These are phyloP conservation scores for Cataglyphis rosenhaueri DNA, from an alignment of 2,888 invertebrate species.

Conservation along the genomic window DNA sequence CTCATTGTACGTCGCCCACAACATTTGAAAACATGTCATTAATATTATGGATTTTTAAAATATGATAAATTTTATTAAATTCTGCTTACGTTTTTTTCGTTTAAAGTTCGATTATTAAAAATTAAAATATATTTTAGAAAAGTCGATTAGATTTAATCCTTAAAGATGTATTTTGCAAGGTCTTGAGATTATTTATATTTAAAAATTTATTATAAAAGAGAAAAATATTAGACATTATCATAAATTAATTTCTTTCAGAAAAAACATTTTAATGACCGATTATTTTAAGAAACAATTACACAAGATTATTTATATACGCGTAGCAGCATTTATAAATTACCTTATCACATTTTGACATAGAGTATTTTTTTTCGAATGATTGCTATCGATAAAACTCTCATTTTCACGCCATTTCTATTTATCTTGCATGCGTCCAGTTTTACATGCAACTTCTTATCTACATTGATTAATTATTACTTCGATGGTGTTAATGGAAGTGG, in stretches of 20 bases:
- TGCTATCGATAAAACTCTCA: conserved; percentile 49
- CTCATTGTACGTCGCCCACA: not conserved
- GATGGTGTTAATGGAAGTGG: conserved; percentile 71
- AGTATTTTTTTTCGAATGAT: conserved; percentile 24
- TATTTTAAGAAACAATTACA: not conserved
- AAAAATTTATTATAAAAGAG: too few species aligned
- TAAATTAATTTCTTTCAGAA: too few species aligned
- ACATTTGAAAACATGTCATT: not conserved
- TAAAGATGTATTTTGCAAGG: too few species aligned
- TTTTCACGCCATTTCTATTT: conserved; percentile 46
- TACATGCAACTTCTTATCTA: conserved; percentile 75
- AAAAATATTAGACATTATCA: too few species aligned
- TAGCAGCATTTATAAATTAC: not conserved
- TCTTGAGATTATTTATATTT: too few species aligned
- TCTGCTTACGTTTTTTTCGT: too few species aligned
- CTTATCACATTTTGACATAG: not conserved
- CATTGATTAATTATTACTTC: conserved; percentile 75
- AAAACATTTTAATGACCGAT: too few species aligned
- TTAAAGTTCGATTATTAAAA: not conserved
- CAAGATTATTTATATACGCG: not conserved
- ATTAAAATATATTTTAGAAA: not conserved
- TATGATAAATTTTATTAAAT: not conserved
- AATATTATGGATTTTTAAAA: not conserved
- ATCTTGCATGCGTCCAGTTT: not conserved
- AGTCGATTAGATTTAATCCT: not conserved